These are phyloP conservation scores for Enteromius fasciolatus DNA, from an alignment of 2,797 vertebrate genomes.

Conservation along the genomic window DNA sequence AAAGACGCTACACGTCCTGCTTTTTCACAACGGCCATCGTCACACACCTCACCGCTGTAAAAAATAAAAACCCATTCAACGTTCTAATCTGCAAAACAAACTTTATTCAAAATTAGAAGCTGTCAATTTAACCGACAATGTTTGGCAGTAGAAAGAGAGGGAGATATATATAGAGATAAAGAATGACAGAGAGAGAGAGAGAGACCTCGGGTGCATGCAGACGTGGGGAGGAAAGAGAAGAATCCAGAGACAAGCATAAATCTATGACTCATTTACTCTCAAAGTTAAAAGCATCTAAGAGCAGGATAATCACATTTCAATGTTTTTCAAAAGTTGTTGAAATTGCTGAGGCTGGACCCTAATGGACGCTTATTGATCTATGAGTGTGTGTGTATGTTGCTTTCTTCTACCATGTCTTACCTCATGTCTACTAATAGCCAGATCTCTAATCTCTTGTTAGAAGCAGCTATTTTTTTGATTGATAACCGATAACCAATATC, in stretches of 20 bases:
- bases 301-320: conserved; percentile 68
- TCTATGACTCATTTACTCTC: conserved; percentile 49
- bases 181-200: conserved; percentile 43
- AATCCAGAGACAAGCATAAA: conserved; percentile 37
- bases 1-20: conserved; percentile 32
- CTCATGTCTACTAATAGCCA: conserved; percentile 27
- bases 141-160: conserved; percentile 42
- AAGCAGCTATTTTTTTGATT: neutral
- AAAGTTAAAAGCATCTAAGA: conserved; percentile 66
- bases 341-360: conserved; percentile 57
- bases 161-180: conserved; percentile 50
- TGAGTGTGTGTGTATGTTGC: conserved; percentile 46
- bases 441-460: conserved; percentile 22
- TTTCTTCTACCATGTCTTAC: conserved; percentile 40
- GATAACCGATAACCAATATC: neutral
- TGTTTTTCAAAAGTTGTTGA: conserved; percentile 65
- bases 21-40: conserved; percentile 2
- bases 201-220: conserved; percentile 17
- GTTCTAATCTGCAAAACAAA: conserved; percentile 22
- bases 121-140: neutral
- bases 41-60: neutral
- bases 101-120: conserved; percentile 26
- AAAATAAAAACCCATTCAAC: neutral
- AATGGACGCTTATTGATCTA: conserved; percentile 68
- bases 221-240: conserved; percentile 15